Evolutionary conservation across 2,797 vertebrate species (phyloP).

Genomic region (Caiman crocodilus): DNA sequence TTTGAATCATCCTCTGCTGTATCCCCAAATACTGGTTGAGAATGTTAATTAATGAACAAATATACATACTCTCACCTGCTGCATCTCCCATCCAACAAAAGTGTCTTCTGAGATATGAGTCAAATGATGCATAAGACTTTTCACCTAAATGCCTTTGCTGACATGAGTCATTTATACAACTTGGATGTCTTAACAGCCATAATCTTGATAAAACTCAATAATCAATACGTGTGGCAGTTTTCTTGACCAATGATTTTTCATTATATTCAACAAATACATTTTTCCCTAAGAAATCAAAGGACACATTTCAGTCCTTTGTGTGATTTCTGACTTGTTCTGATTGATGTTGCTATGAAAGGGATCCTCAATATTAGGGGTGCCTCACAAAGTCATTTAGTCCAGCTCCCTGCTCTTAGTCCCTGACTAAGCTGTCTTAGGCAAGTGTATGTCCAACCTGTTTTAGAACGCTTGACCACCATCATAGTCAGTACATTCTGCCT

Average conservation of each 20-base stretch:
- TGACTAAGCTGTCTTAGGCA: too few relatives aligned
- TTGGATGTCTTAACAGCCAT: neutral
- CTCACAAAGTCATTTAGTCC: too few relatives aligned
- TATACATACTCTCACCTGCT: neutral
- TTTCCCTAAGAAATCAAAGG: slow-evolving; percentile 15
- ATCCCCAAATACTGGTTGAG: neutral
- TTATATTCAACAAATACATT: slow-evolving; percentile 37
- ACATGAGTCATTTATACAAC: neutral
- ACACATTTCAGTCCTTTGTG: too few relatives aligned
- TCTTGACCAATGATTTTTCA: neutral
- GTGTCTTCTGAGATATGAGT: neutral
- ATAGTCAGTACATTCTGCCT: too few relatives aligned
- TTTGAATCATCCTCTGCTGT: neutral
- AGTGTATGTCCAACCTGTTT: too few relatives aligned
- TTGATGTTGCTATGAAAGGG: neutral
- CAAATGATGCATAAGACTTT: neutral
- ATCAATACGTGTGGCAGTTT: neutral
- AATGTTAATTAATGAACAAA: neutral
- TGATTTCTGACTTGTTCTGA: slow-evolving; percentile 27
- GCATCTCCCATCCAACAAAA: neutral
- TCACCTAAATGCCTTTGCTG: neutral
- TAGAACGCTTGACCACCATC: too few relatives aligned
- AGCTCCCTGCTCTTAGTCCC: too few relatives aligned
- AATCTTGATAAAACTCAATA: neutral
- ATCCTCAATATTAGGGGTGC: neutral